A percentile compares a stretch with the other conserved stretches of the same genome.
Evolutionary conservation across 2,797 vertebrate genomes (phyloP).

Genomic region (Phoebastria nigripes): DNA sequence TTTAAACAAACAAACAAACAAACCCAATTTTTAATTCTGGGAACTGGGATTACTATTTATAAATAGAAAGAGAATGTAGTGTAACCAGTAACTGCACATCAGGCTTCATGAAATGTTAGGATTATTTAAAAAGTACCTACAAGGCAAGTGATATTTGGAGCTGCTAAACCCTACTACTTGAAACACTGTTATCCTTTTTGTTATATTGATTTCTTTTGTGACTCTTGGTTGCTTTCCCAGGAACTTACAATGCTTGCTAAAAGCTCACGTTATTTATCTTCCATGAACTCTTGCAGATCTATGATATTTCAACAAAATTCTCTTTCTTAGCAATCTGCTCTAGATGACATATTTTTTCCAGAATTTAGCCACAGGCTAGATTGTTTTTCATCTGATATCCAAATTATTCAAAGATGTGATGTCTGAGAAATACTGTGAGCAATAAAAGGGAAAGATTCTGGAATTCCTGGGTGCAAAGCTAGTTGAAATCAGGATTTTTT

Average conservation of each 20-base stretch:
- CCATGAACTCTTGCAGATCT: not conserved
- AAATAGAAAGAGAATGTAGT: not conserved
- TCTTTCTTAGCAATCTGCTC: not conserved
- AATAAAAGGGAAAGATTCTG: not conserved
- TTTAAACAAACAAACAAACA: not conserved
- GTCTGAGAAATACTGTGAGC: not conserved
- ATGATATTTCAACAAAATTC: not conserved
- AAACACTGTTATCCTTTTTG: not conserved
- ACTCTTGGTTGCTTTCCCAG: not conserved
- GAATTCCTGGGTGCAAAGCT: not conserved
- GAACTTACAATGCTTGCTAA: slow-evolving; percentile 7
- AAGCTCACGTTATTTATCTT: slow-evolving; percentile 14
- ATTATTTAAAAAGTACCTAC: not conserved
- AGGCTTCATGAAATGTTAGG: not conserved
- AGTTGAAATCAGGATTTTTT: not conserved
- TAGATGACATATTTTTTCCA: not conserved
- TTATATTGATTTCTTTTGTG: slow-evolving; percentile 44
- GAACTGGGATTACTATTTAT: not conserved
- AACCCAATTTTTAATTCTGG: not conserved
- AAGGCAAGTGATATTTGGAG: not conserved
- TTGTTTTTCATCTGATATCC: not conserved
- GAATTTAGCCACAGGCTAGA: not conserved
- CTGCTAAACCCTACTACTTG: not conserved
- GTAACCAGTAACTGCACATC: not conserved
- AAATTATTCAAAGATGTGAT: not conserved